Base-by-base conservation (phyloP, 2,888 invertebrate species). In the Apotomis capreana region DNA sequence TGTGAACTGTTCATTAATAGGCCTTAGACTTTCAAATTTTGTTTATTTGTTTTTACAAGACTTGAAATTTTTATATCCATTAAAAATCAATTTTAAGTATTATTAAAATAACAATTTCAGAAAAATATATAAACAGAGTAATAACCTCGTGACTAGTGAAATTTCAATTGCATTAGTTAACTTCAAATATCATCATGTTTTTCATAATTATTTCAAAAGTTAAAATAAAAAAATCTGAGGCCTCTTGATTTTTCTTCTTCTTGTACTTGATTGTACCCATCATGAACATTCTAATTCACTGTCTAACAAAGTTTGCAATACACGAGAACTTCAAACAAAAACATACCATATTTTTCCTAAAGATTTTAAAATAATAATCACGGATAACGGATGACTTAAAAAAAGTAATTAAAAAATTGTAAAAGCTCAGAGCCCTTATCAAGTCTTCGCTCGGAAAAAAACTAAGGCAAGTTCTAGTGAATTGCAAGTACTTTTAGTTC, bases 401-500 rank as follows among this genome's bases (percentile, higher is more conserved):
- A 40, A 4, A 40, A 40, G 26, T 26, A 26, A 2, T 26, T 26
- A 26, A 26, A 26, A 49, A 8, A 9, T 12, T 6, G 5, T 44
- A 37, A 51, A 52, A 54, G 52, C 26, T 26, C 44, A 58, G n/a
- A 54, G 40, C 6, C 8, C 10, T 57, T 40, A 57, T 44, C 61
- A 54, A 57, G 61, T 54, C 64, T 64, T 58, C 57, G n/a, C 26
- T 44, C 5, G 51, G 59, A n/a, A 54, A 63, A 70, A 70, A 2
- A 52, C 58, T 52, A 10, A 6, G 46, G 36, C 54, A 59, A 59
- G 64, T 59, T 70, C 64, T 65, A 52, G 59, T 37, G 59, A 36
- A 65, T 59, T 51, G 59, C 64, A 64, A 59, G 63, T 59, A 64
- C 52, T 64, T 70, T 26, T 64, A 61, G 64, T 52, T 64, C 59